Evolutionary conservation across 2,113 vertebrate species (phyloP).

Genomic region (Gopherus evgoodei): DNA sequence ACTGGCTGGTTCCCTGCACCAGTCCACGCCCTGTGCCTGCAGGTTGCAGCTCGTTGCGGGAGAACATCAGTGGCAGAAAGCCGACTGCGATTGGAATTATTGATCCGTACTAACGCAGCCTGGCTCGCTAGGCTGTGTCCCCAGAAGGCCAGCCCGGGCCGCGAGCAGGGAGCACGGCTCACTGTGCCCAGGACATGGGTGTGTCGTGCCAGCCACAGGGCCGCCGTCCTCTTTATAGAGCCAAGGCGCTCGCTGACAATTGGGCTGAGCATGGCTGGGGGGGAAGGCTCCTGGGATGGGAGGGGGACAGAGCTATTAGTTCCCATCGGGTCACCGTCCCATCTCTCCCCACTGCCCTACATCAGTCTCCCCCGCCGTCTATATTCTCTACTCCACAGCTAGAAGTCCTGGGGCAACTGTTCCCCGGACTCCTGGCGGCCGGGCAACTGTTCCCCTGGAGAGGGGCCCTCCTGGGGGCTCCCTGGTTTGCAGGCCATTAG

Average conservation of each 20-base stretch:
- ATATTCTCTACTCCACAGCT: not conserved
- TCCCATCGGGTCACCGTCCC: not conserved
- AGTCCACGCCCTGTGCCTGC: too few species aligned
- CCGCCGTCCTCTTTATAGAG: too few species aligned
- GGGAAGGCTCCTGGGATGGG: not conserved
- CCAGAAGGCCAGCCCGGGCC: too few species aligned
- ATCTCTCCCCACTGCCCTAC: not conserved
- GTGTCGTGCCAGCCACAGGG: too few species aligned
- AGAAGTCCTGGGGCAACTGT: not conserved
- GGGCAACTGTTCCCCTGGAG: not conserved
- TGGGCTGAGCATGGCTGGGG: not conserved
- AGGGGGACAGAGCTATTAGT: too few species aligned
- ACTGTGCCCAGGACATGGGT: too few species aligned
- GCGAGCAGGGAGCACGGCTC: not conserved
- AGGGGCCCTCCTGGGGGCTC: not conserved
- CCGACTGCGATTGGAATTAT: too few species aligned
- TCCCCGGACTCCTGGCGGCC: too few species aligned
- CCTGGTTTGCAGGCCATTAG: not conserved
- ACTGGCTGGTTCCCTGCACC: not conserved
- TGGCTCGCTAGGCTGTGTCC: too few species aligned
- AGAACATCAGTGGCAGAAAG: not conserved
- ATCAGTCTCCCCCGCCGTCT: not conserved
- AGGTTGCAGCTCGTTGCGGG: too few species aligned
- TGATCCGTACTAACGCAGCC: not conserved
- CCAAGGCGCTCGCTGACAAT: too few species aligned